Evolutionary conservation across 2,797 vertebrate species (phyloP).

Genomic region (Rousettus madagascariensis): DNA sequence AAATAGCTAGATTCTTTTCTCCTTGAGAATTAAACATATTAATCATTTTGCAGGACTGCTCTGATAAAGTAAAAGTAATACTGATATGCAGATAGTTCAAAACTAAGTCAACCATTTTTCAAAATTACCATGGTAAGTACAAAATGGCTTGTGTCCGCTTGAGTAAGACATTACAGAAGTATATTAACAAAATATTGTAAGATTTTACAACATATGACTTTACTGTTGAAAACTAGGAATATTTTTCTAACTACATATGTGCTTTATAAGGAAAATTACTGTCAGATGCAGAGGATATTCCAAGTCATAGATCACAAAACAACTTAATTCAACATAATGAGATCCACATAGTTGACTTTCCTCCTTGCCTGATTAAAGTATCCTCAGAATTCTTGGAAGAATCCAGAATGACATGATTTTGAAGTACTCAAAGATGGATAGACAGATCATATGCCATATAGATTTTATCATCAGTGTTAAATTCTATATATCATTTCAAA

Average conservation of each 20-base stretch:
- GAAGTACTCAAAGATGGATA: slow-evolving; percentile 69
- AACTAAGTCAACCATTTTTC: slow-evolving; percentile 71
- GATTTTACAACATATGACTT: slow-evolving; percentile 64
- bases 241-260: slow-evolving; percentile 78
- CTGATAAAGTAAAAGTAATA: slow-evolving; percentile 74
- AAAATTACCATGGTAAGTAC: slow-evolving; percentile 73
- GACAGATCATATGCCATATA: neutral
- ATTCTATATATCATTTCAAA: slow-evolving; percentile 45
- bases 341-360: slow-evolving; percentile 73
- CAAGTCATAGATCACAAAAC: slow-evolving; percentile 82
- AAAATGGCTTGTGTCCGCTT: slow-evolving; percentile 72
- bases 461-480: slow-evolving; percentile 18
- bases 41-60: slow-evolving; percentile 68
- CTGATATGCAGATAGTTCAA: slow-evolving; percentile 73
- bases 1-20: slow-evolving; percentile 12
- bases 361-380: slow-evolving; percentile 73
- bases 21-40: slow-evolving; percentile 68
- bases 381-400: slow-evolving; percentile 59
- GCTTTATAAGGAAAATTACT: slow-evolving; percentile 82
- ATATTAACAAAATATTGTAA: slow-evolving; percentile 74
- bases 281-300: slow-evolving; percentile 81
- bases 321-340: slow-evolving; percentile 83
- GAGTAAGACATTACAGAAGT: slow-evolving; percentile 72
- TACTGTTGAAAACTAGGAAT: slow-evolving; percentile 66
- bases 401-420: slow-evolving; percentile 74